Percentiles rank a stretch among this genome's conserved stretches.
Conservation (phyloP, 2,113 vertebrate genomes). For the Isurus oxyrinchus region DNA sequence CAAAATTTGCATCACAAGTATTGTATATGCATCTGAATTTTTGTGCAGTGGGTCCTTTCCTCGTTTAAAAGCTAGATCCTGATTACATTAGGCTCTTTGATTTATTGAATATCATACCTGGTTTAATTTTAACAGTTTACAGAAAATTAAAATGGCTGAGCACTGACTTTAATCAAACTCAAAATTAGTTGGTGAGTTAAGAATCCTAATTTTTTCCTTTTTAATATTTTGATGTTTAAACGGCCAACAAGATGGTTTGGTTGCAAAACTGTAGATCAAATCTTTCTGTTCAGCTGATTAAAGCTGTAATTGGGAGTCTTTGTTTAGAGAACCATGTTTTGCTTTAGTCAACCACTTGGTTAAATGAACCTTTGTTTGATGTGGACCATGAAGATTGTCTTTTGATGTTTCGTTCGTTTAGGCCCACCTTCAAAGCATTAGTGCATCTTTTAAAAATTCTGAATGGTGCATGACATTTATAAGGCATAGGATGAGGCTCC, state of each 20-base stretch:
- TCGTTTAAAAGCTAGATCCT: background rate
- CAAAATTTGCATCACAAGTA: background rate
- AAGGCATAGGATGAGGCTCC: background rate
- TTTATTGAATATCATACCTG: background rate
- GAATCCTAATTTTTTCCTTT: background rate
- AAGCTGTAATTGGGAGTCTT: background rate
- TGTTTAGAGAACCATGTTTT: background rate
- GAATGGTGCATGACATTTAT: background rate
- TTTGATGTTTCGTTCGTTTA: constrained; percentile 7
- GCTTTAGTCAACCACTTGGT: background rate
- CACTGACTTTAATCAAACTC: background rate
- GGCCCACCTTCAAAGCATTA: background rate
- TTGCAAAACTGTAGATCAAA: background rate
- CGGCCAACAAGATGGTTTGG: background rate
- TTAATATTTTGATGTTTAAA: background rate
- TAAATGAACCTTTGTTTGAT: constrained; percentile 2
- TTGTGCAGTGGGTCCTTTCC: background rate
- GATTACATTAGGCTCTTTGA: background rate
- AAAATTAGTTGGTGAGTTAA: background rate
- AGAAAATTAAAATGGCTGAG: background rate
- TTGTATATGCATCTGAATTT: background rate
- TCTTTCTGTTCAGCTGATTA: background rate
- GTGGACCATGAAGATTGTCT: background rate
- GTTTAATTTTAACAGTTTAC: background rate
- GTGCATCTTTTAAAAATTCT: background rate